Base-by-base conservation (phyloP, 1,140 invertebrate genomes). In the Heterodera carotae region DNA sequence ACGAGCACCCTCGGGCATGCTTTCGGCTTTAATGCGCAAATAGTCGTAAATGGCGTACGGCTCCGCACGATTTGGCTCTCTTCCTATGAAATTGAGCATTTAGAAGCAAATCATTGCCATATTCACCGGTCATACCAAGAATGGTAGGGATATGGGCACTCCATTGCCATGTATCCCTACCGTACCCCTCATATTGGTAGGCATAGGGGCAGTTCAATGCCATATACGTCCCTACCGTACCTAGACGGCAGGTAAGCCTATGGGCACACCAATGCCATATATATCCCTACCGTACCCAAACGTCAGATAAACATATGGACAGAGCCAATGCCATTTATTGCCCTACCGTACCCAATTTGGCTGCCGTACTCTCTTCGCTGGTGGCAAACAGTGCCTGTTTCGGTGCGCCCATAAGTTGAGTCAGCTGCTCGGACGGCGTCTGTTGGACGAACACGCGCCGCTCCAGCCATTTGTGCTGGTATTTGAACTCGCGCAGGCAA, bases 401-500 rank as follows among this genome's bases (percentile, higher is more conserved):
- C 18, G 71, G 70, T 33, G 56, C 72, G 39, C 83, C 76, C 43
- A 86, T 71, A 25, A 82, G 60, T 72, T 88, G 82, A 31, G 84
- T 85, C 12, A 86, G 64, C 69, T 88, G 83, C 48, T 87, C 85
- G 15, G 86, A 83, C 22, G 86, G 84, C n/a, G 86, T 87, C 78
- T 87, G 85, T 56, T 88, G 85, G 31, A 87, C 85, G 72, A 87
- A 87, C 3, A 87, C 85, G 1, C 85, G 86, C 7, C 85, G 86
- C 60, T 87, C 85, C 84, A 89, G 82, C 83, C 84, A 88, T 70
- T 88, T 88, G 72, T 87, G 79, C 64, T 83, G 80, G 77, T 88
- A 87, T 75, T 86, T 87, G 83, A 88, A 90, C 70, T 86, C 80
- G 64, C 85, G 84, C 27, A 87, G 75, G 25, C 85, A 89, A 81